Evolutionary conservation across 2,888 invertebrate species (phyloP), one percentile per base, ranked within the genome.

Genomic region (Drosophila anceps): DNA sequence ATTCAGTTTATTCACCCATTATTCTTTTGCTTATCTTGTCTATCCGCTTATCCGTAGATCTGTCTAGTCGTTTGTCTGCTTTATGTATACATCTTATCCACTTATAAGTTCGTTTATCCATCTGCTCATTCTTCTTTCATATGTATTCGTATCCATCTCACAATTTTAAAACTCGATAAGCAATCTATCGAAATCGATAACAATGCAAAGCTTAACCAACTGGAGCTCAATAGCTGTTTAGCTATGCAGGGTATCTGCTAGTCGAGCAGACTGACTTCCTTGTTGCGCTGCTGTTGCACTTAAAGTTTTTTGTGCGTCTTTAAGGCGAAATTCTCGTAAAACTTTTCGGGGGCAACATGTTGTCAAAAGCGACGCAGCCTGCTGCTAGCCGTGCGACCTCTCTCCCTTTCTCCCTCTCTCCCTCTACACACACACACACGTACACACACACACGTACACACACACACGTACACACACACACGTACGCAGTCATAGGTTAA

Each of bases 311-410:
- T 37, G 27, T 50, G 46, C 41, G 48, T 63, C 82, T 82, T 80
- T 69, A 81, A 81, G 72, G 62, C 54, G 37, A 68, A 79, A 68
- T 66, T 6, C 24, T 53, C 24, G 24, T 35, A 70, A 84, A 84
- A 81, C 53, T 79, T 82, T 69, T 62, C 37, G 37, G 57, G 46
- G 81, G 64, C 79, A 81, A 74, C 84, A 80, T 75, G 71, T 68
- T 79, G 79, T 81, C 64, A 58, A 65, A 68, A 55, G 73, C 67
- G 66, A 64, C 70, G 69, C 78, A 69, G 69, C 70, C 57, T 73
- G 68, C 77, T 79, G 61, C 70, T 64, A 62, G 78, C 73, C 78
- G 48, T 62, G 39, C 58, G 44, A 24, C 55, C 55, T 66, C 27
- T 18, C 29, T 9, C 29, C n/a, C 24, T 24, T n/a, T 66, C 27